Conservation (phyloP, 2,113 vertebrate species). For the Oplegnathus fasciatus region DNA sequence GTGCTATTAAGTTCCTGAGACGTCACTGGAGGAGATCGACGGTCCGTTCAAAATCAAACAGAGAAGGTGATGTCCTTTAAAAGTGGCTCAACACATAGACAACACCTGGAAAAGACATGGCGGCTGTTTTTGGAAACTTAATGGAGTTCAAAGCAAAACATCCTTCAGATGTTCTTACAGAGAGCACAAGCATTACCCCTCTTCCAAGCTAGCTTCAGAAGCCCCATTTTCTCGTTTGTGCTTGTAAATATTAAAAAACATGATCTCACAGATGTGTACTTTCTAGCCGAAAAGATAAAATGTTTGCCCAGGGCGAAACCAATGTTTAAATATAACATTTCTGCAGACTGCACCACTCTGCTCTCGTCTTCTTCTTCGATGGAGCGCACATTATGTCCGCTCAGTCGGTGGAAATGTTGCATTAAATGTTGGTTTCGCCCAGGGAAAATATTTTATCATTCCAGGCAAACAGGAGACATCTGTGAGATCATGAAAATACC, state of each 20-base stretch:
- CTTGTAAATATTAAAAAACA: slow-evolving; percentile 1
- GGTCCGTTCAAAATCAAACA: background rate
- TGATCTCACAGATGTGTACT: background rate
- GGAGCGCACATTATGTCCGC: background rate
- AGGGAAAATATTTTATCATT: background rate
- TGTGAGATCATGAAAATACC: background rate
- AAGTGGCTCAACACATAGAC: background rate
- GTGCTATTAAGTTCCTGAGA: background rate
- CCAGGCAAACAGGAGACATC: background rate
- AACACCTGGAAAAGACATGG: too few relatives aligned
- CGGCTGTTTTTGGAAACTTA: too few relatives aligned
- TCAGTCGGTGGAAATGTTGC: background rate
- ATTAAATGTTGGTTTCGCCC: background rate
- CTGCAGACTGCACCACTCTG: background rate
- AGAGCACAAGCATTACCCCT: background rate
- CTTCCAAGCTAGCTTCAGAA: background rate
- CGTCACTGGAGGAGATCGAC: background rate
- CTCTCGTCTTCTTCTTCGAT: background rate
- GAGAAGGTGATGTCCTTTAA: background rate
- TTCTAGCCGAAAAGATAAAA: background rate
- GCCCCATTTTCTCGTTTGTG: background rate
- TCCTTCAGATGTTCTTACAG: background rate
- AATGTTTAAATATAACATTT: slow-evolving; percentile 19
- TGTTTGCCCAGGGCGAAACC: background rate
- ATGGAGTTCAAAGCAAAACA: too few relatives aligned